A percentile compares a stretch with the other conserved stretches of the same genome.
Conservation (phyloP, 2,888 invertebrate genomes). For the Drosophila pseudotakahashii region DNA sequence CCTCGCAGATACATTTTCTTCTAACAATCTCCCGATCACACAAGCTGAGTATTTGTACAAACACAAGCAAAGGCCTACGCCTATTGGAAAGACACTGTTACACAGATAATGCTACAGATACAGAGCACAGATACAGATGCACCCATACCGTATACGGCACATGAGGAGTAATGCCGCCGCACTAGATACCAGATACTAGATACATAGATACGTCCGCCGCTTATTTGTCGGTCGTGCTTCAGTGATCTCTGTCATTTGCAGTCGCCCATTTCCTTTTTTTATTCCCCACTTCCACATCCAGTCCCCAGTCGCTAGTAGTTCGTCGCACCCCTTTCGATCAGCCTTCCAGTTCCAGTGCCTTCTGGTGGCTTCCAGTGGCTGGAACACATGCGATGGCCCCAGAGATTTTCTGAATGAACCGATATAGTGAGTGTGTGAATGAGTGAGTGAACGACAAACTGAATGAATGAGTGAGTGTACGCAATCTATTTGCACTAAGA, state of each 20-base stretch:
- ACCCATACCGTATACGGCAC: slow-evolving; percentile 11
- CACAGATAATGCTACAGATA: slow-evolving; percentile 2
- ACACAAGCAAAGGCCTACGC: slow-evolving; percentile 10
- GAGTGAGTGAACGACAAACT: slow-evolving; percentile 8
- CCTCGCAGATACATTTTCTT: slow-evolving; percentile 15
- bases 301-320: slow-evolving; percentile 16
- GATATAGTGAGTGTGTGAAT: slow-evolving; percentile 26
- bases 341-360: slow-evolving; percentile 25
- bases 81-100: slow-evolving; percentile 28
- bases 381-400: slow-evolving; percentile 50
- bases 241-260: slow-evolving; percentile 80
- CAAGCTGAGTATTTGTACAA: slow-evolving; percentile 1
- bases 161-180: slow-evolving; percentile 49
- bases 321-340: slow-evolving; percentile 64
- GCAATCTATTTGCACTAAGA: background rate
- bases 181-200: slow-evolving; percentile 59
- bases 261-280: slow-evolving; percentile 74
- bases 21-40: slow-evolving; percentile 18
- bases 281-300: slow-evolving; percentile 38
- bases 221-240: slow-evolving; percentile 76
- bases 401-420: slow-evolving; percentile 51
- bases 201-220: slow-evolving; percentile 58
- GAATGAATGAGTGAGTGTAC: slow-evolving; percentile 15
- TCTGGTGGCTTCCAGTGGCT: slow-evolving; percentile 48
- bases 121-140: slow-evolving; percentile 18